Percentiles rank a stretch among this genome's conserved stretches.
phyloP scores from a whole-genome alignment of 2,797 vertebrate species.

The Crenichthys baileyi region DNA sequence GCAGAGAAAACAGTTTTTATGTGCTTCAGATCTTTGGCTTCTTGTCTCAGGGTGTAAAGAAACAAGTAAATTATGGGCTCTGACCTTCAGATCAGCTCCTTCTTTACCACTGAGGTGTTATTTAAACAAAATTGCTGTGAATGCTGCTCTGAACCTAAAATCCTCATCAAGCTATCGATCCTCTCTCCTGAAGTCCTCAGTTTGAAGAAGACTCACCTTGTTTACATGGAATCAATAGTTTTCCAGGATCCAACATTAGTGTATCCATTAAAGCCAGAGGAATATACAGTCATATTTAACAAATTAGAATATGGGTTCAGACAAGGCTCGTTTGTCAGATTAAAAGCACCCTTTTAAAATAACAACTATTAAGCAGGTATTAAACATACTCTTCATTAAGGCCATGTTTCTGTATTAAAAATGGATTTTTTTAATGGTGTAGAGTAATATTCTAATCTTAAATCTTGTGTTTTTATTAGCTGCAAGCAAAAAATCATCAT shows the following conservation, averaged over 20 bases:
- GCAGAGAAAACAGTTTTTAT: background rate
- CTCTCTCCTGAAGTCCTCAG: background rate
- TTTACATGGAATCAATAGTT: background rate
- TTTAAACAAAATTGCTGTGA: background rate
- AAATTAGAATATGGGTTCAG: too few relatives aligned
- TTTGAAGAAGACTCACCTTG: background rate
- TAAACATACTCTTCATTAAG: too few relatives aligned
- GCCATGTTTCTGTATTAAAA: too few relatives aligned
- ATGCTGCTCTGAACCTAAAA: background rate
- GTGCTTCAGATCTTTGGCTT: background rate
- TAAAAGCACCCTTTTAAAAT: too few relatives aligned
- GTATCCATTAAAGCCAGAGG: too few relatives aligned
- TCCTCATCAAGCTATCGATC: background rate
- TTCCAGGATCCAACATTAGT: background rate
- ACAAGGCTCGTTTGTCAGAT: too few relatives aligned
- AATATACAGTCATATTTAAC: too few relatives aligned
- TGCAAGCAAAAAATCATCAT: too few relatives aligned
- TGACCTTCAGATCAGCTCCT: background rate
- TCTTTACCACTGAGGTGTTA: background rate
- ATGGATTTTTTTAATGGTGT: too few relatives aligned
- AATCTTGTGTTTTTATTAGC: too few relatives aligned
- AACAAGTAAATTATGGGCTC: background rate
- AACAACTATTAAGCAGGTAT: too few relatives aligned
- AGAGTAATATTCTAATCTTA: too few relatives aligned
- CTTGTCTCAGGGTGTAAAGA: background rate